phyloP scores from a whole-genome alignment of 1,140 invertebrate genomes.

The Hyposmocoma kahamanoa region DNA sequence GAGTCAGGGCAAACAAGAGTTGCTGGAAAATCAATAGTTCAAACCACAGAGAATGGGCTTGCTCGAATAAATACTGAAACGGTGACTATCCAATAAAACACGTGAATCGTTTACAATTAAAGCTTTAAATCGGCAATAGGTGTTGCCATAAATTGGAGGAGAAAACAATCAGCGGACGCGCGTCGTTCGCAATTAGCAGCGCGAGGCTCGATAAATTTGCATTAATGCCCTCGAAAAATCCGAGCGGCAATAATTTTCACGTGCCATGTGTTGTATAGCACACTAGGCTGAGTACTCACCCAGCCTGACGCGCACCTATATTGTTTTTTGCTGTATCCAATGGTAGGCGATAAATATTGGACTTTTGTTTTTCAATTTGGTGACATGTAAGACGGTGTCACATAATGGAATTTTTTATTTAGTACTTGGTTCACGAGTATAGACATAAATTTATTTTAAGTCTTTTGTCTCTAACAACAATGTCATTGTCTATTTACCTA shows the following conservation, averaged over 20 bases:
- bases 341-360: background rate
- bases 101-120: slow-evolving; percentile 71
- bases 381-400: too few relatives aligned
- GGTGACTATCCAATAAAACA: slow-evolving; percentile 71
- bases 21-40: slow-evolving; percentile 65
- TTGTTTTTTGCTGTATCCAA: background rate
- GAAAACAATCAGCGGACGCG: slow-evolving; percentile 70
- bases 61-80: slow-evolving; percentile 62
- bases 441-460: too few relatives aligned
- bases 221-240: slow-evolving; percentile 73
- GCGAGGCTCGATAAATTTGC: slow-evolving; percentile 70
- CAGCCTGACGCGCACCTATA: background rate
- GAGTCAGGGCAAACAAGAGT: slow-evolving; percentile 40
- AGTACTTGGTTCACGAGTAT: too few relatives aligned
- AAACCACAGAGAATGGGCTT: slow-evolving; percentile 52
- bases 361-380: too few relatives aligned
- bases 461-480: too few relatives aligned
- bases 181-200: slow-evolving; percentile 69
- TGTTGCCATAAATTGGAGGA: slow-evolving; percentile 70
- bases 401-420: too few relatives aligned
- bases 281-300: slow-evolving; percentile 7
- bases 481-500: too few relatives aligned
- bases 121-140: slow-evolving; percentile 73
- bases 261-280: slow-evolving; percentile 43
- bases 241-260: slow-evolving; percentile 66